phyloP scores from a whole-genome alignment of 2,888 invertebrate genomes.

The Zygaena filipendulae region DNA sequence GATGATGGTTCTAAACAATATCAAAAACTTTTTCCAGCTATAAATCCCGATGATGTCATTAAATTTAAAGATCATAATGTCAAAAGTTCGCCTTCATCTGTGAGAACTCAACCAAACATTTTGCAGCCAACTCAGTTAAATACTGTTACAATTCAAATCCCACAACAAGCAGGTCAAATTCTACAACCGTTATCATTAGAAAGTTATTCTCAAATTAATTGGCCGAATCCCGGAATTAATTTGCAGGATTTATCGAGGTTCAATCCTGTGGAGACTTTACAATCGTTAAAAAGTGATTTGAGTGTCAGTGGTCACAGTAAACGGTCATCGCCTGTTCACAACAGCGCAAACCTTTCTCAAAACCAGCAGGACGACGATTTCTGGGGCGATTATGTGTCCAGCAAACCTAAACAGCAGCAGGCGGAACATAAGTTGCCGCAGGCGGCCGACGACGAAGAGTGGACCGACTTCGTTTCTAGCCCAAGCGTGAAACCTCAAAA shows the following conservation, averaged over 20 bases:
- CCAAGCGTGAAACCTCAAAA: slow-evolving; percentile 50
- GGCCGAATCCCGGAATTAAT: slow-evolving; percentile 72
- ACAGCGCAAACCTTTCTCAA: slow-evolving; percentile 23
- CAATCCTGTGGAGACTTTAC: slow-evolving; percentile 57
- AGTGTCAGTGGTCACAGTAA: slow-evolving; percentile 38
- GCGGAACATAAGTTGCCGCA: slow-evolving; percentile 29
- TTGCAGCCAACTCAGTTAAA: slow-evolving; percentile 34
- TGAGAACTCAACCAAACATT: slow-evolving; percentile 21
- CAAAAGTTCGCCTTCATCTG: slow-evolving; percentile 17
- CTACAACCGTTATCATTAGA: slow-evolving; percentile 57
- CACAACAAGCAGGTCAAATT: slow-evolving; percentile 50
- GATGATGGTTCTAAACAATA: slow-evolving; percentile 24
- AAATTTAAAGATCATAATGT: slow-evolving; percentile 18
- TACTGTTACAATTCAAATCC: neutral
- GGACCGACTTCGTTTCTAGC: slow-evolving; percentile 62
- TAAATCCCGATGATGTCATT: slow-evolving; percentile 17
- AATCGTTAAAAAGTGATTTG: slow-evolving; percentile 47
- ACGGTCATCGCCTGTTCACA: slow-evolving; percentile 39
- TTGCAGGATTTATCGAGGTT: slow-evolving; percentile 59
- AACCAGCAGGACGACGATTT: slow-evolving; percentile 61
- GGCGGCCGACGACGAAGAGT: slow-evolving; percentile 53
- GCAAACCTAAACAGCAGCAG: slow-evolving; percentile 41
- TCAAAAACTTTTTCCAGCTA: slow-evolving; percentile 8
- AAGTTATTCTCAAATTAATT: slow-evolving; percentile 68
- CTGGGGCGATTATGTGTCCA: slow-evolving; percentile 72